Percentiles rank a stretch among this genome's conserved stretches.
phyloP scores from a whole-genome alignment of 2,888 invertebrate genomes.

The Hipparchia sbordonii region DNA sequence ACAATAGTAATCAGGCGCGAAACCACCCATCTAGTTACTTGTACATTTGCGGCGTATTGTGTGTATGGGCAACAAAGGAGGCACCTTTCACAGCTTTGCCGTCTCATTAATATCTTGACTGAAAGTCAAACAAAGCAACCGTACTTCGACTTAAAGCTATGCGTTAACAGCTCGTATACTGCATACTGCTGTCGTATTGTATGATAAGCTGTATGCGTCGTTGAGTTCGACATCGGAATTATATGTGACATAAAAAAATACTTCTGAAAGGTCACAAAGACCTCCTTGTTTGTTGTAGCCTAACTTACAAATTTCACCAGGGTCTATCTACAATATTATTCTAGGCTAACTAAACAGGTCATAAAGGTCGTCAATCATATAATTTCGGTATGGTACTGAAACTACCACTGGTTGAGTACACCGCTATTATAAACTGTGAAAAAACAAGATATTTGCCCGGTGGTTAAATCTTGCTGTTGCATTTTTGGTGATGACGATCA shows the following conservation, averaged over 20 bases:
- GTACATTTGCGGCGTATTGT: neutral
- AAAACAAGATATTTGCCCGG: too few relatives aligned
- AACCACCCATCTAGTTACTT: constrained; percentile 6
- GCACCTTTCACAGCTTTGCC: constrained; percentile 18
- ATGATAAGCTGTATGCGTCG: neutral
- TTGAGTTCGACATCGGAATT: neutral
- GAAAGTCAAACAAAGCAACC: constrained; percentile 16
- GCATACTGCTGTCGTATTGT: neutral
- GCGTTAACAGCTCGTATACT: constrained; percentile 13
- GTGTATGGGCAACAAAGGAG: constrained; percentile 13
- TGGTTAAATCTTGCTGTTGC: neutral
- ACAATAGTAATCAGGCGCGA: constrained; percentile 19
- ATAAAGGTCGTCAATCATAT: too few relatives aligned
- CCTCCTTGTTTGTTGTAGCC: too few relatives aligned
- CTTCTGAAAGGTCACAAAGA: too few relatives aligned
- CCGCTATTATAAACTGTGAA: too few relatives aligned
- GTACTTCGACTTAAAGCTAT: constrained; percentile 18
- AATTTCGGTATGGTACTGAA: too few relatives aligned
- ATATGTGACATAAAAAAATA: neutral
- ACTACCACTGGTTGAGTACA: too few relatives aligned
- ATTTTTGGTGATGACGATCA: neutral
- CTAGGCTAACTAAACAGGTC: too few relatives aligned
- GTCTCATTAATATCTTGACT: constrained; percentile 25
- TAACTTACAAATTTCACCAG: too few relatives aligned
- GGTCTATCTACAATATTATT: neutral